These are phyloP conservation scores for Cantharis flavilabris DNA, from an alignment of 2,888 invertebrate genomes.

Conservation along the genomic window DNA sequence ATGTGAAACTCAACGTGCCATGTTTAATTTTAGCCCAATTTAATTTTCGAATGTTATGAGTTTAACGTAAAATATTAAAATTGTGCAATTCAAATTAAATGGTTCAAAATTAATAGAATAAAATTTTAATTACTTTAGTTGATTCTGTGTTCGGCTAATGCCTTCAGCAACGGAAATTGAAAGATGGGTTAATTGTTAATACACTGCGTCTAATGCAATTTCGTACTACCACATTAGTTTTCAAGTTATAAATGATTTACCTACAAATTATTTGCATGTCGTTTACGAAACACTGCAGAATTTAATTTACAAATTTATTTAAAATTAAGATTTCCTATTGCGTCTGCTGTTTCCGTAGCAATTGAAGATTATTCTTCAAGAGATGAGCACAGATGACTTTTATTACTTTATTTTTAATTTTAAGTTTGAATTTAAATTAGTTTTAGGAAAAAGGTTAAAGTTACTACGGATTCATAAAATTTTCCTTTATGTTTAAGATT, in stretches of 20 bases:
- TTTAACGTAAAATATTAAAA: background rate
- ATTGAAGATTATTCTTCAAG: background rate
- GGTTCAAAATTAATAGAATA: background rate
- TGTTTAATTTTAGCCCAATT: background rate
- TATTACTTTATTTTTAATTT: background rate
- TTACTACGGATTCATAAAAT: background rate
- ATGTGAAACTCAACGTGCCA: background rate
- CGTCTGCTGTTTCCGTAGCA: background rate
- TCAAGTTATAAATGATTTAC: background rate
- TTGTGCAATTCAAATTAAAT: background rate
- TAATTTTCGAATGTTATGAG: background rate
- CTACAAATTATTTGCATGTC: background rate
- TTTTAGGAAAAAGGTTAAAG: background rate
- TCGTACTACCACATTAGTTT: background rate
- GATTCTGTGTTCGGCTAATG: background rate
- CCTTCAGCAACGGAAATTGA: background rate
- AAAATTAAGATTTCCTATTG: background rate
- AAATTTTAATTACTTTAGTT: background rate
- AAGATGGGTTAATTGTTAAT: background rate
- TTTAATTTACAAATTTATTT: no score
- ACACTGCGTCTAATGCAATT: background rate
- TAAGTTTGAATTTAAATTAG: background rate
- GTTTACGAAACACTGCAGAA: background rate
- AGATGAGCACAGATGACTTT: background rate
- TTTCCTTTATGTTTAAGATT: background rate